Conservation (phyloP, 2,113 vertebrate genomes). For the Eolophus roseicapilla region DNA sequence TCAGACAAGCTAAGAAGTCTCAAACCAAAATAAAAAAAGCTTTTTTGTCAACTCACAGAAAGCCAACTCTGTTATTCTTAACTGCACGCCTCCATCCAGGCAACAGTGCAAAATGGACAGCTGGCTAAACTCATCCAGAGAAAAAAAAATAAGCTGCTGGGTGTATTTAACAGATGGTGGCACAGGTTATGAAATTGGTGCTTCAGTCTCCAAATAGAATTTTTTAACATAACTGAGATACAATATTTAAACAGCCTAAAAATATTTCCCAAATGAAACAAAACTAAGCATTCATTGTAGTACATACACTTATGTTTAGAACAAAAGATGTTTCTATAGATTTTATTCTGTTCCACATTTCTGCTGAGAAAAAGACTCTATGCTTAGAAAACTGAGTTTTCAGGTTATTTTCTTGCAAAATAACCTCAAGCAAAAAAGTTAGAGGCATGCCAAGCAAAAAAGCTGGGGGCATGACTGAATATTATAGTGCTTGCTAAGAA, state of each 20-base stretch:
- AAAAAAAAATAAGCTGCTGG: conserved; percentile 33
- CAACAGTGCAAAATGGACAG: conserved; percentile 51
- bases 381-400: neutral
- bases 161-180: conserved; percentile 54
- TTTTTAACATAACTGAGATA: conserved; percentile 6
- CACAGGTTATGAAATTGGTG: conserved; percentile 49
- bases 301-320: neutral
- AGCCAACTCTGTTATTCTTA: conserved; percentile 40
- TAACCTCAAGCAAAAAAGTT: neutral
- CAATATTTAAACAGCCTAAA: neutral
- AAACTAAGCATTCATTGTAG: neutral
- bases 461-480: neutral
- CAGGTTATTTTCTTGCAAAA: neutral
- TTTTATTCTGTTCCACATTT: neutral
- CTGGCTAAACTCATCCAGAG: conserved; percentile 51
- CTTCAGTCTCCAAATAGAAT: neutral
- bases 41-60: conserved; percentile 54
- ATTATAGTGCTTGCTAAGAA: neutral
- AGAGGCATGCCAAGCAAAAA: neutral
- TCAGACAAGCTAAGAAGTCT: conserved; percentile 30
- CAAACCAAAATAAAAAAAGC: conserved; percentile 32
- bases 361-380: neutral
- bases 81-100: conserved; percentile 24
- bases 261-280: neutral
- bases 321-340: neutral